A percentile compares a stretch with the other conserved stretches of the same genome.
These are phyloP conservation scores for Macaria liturata DNA, from an alignment of 2,888 invertebrate genomes.

Conservation along the genomic window DNA sequence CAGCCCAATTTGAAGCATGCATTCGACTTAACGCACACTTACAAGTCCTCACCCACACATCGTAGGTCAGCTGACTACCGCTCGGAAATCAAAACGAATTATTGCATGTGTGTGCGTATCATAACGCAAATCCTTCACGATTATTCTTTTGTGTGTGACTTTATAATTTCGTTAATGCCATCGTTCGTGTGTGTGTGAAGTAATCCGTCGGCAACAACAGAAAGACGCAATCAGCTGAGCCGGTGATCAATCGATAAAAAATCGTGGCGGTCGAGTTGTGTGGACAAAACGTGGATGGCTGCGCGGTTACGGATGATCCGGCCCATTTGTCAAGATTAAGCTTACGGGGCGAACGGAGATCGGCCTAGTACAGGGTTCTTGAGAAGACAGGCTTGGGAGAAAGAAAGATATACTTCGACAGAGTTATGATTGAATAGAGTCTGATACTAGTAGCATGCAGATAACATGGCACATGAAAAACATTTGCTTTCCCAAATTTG, in stretches of 20 bases:
- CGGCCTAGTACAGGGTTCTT: constrained; percentile 18
- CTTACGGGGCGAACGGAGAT: constrained; percentile 55
- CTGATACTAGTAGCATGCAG: too few species aligned
- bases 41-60: constrained; percentile 24
- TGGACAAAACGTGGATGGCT: constrained; percentile 65
- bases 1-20: constrained; percentile 78
- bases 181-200: constrained; percentile 36
- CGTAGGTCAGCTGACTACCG: constrained; percentile 5
- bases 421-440: too few species aligned
- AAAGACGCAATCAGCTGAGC: constrained; percentile 79
- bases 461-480: too few species aligned
- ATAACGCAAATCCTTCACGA: constrained; percentile 67
- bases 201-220: constrained; percentile 79
- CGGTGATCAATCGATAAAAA: constrained; percentile 80
- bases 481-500: too few species aligned
- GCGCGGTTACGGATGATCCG: constrained; percentile 69
- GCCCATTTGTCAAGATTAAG: constrained; percentile 81
- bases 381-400: too few species aligned
- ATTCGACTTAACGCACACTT: constrained; percentile 74
- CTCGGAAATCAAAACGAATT: constrained; percentile 24
- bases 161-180: constrained; percentile 52
- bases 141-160: constrained; percentile 64
- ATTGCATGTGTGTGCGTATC: constrained; percentile 50
- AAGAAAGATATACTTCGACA: too few species aligned
- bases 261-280: constrained; percentile 65